phyloP scores from a whole-genome alignment of 2,797 vertebrate genomes.

The Sphenopsis melanotis region DNA sequence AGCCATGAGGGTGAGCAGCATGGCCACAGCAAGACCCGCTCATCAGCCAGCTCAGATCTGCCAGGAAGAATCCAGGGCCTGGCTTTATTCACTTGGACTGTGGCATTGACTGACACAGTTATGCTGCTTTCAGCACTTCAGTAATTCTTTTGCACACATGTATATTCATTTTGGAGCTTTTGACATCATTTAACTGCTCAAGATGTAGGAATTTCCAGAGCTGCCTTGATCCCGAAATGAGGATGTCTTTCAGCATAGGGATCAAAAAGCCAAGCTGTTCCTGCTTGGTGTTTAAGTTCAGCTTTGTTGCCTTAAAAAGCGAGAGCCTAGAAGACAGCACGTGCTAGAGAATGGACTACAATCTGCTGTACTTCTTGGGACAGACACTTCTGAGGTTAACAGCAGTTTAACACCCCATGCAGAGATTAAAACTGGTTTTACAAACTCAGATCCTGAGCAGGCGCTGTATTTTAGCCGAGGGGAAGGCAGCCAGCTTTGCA shows the following conservation, averaged over 20 bases:
- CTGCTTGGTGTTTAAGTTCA: background rate
- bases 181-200: background rate
- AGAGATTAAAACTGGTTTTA: background rate
- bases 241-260: background rate
- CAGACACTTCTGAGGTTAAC: background rate
- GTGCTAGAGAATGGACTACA: rapidly evolving
- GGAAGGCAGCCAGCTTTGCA: constrained; percentile 1
- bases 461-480: background rate
- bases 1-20: rapidly evolving
- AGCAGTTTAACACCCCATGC: background rate
- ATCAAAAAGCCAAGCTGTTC: constrained; percentile 1
- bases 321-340: background rate
- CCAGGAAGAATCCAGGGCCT: background rate
- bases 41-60: rapidly evolving
- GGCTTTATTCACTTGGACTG: background rate
- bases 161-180: background rate
- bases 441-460: background rate
- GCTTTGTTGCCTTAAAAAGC: background rate
- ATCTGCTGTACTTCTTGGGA: background rate
- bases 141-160: background rate
- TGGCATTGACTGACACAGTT: background rate
- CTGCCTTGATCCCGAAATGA: background rate
- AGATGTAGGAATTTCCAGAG: background rate
- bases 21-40: background rate
- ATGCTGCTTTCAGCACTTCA: background rate